Base-by-base conservation (phyloP, 37 sponge, comb jelly and placozoan species). In the Geodia barretti region DNA sequence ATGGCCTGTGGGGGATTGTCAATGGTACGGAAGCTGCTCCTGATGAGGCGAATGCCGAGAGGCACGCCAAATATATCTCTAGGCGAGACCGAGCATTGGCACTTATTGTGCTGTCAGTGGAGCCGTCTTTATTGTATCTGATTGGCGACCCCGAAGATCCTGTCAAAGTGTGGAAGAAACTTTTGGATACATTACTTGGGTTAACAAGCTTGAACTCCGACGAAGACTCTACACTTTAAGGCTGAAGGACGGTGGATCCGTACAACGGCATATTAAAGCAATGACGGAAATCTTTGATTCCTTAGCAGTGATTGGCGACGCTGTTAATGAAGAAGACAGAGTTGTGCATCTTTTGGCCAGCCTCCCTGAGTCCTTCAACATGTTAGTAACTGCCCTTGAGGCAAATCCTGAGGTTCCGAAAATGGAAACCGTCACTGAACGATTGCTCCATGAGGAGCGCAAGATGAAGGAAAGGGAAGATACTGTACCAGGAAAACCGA, bases 341-440 rank as follows among this genome's bases (percentile, higher is more conserved):
- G 83, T 83, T 21, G 75, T 83, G 41, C 47, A 83, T 61, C 33
- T 83, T 24, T 41, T 83, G 24, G 83, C 83, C 33, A 83, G 83
- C 43, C 60, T 83, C 11, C 83, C 83, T 39, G 83, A 83, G 9
- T 83, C 74, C 66, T 83, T 39, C 39, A 34, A 38, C 36, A 75
- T 72, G 62, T 42, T 82, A 38, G 82, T 82, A 17, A 82, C 82
- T 72, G 82, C 82, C 30, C 54, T 83, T 23, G 83, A 83, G 47
- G 75, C 83, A 34, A 83, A 74, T 38, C 28, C 64, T 41, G 67
- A 73, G 59, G 83, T 83, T 41, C 83, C 75, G n/a, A 74, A 83
- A 73, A 83, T 83, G 60, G 83, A 83, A 25, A 39, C 68, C n/a
- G 83, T 83, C 39, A 83, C 74, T 23, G 83, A 83, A 69, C 36